Evolutionary conservation across 1,140 invertebrate species (phyloP), one percentile per base, ranked within the genome.

Genomic region (Philopotamus ludificatus): DNA sequence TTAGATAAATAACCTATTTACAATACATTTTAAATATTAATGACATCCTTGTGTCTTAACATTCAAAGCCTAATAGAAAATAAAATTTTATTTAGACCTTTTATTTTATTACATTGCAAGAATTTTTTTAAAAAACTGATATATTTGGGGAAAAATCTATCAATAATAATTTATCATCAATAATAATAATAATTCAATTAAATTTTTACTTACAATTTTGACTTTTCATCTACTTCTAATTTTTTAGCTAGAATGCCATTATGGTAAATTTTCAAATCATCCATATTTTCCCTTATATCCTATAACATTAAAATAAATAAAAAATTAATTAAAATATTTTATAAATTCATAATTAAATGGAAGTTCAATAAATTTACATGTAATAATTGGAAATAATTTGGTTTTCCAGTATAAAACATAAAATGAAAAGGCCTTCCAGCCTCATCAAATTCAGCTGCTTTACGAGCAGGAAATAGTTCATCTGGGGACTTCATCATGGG

Each of bases 381-480:
- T 69, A 96, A 76, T n/a, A 87, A 63, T 73, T 91, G 82, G 74
- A 90, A 93, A 76, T 87, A 98, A 75, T 93, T 89, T 3, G 92
- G 87, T 74, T 85, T 89, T 44, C 82, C 84, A 0, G 95, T 98
- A 73, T 97, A 98, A 79, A 96, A 98, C 61, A 97, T 79, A 51
- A 84, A 87, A 80, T 97, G 90, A 77, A 87, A 87, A 2, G 96
- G 95, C 73, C 94, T 82, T 0, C 95, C 96, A 69, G 82, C 84
- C 71, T 86, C 81, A 80, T 95, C 93, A 84, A 98, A 98, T 77
- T 96, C 87, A 12, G 94, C 94, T 57, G 86, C 91, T 86, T 93
- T 94, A 62, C 83, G 83, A 23, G 84, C 81, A n/a, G 92, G 91
- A 81, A 91, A 94, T 20, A 97, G 80, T 78, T 93, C 86, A 72